A percentile compares a stretch with the other conserved stretches of the same genome.
Evolutionary conservation across 2,113 vertebrate species (phyloP).

Genomic region (Hyaena hyaena): DNA sequence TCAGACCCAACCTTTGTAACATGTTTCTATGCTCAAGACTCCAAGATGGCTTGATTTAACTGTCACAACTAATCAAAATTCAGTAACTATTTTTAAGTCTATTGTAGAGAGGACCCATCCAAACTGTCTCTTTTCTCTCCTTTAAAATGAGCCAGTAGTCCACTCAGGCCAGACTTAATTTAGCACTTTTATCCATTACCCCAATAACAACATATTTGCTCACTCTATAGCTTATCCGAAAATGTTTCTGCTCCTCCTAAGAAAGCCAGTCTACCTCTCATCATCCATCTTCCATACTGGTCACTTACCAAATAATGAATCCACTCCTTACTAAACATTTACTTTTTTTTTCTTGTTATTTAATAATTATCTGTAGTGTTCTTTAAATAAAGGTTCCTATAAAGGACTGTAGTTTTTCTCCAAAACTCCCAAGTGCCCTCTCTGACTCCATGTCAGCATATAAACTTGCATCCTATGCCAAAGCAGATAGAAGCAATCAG

Average conservation of each 20-base stretch:
- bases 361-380: neutral
- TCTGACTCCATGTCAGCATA: neutral
- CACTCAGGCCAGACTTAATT: neutral
- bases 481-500: neutral
- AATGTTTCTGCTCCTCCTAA: rapidly evolving
- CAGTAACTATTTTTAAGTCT: neutral
- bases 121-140: neutral
- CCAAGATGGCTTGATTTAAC: neutral
- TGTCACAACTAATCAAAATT: neutral
- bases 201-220: neutral
- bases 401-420: neutral
- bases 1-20: neutral
- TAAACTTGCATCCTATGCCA: neutral
- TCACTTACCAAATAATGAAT: neutral
- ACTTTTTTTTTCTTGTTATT: neutral
- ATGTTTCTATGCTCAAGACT: neutral
- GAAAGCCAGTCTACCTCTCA: neutral
- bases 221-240: neutral
- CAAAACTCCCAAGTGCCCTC: neutral
- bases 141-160: neutral
- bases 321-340: neutral
- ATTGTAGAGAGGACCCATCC: neutral
- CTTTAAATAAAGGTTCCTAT: neutral
- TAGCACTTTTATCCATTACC: neutral
- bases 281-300: neutral